Evolutionary conservation across 1,140 invertebrate species (phyloP), one percentile per base, ranked within the genome.

Genomic region (Rhopalosiphum maidis): DNA sequence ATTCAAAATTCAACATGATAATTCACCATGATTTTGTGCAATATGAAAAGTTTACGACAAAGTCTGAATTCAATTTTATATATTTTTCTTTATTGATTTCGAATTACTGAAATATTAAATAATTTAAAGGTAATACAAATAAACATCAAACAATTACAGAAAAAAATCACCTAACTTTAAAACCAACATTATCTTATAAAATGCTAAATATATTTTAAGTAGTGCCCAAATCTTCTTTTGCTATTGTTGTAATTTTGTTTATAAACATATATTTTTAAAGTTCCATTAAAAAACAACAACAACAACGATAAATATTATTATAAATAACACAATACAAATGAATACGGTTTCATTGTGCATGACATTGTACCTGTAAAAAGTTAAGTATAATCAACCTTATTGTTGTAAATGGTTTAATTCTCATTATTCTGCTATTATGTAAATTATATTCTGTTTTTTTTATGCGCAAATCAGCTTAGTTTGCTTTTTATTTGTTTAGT

Each of bases 351-450:
- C 48, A 87, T n/a, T 87, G 46, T 87, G 18, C 8, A 35, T 48
- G 18, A n/a, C 48, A 87, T 87, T 87, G n/a, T n/a, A n/a, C 43
- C 30, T 51, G 43, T 48, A 48, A 87, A 87, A 87, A 48, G 86
- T 87, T 85, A 85, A 41, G 41, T 43, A 85, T 25, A 87, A 51
- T 87, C 83, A 41, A 85, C 83, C 37, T 23, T 85, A 85, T 85
- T 83, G 35, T 85, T 87, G 85, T 87, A 87, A 86, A 86, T 43
- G 23, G 37, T 86, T 86, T 86, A 25, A 43, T 86, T 86, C 83
- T 43, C 83, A 86, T 41, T 86, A 46, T 86, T 46, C 25, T 48
- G 4, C 11, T 86, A 86, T 85, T 86, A 86, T 86, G 37, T 35
- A 37, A 90, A 60, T 55, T 90, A 41, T 22, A 55, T 55, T 90